Conservation (phyloP, 1,140 invertebrate species). For the Tetramorium simillimum region DNA sequence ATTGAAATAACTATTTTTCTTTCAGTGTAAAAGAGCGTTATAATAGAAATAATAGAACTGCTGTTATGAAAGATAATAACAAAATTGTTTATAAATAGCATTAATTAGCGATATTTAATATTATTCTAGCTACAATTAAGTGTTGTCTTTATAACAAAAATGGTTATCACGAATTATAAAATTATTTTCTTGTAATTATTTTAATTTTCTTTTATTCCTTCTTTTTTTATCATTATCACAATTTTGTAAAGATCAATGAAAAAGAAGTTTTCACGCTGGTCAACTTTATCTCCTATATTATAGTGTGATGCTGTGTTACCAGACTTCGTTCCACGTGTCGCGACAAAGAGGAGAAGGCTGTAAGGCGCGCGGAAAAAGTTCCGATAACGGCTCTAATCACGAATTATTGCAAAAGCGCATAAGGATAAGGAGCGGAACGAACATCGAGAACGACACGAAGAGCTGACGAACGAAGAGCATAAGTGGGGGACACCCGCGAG, state of each 20-base stretch:
- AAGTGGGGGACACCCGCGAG: constrained; percentile 60
- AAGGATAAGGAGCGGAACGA: constrained; percentile 28
- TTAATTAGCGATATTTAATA: not conserved
- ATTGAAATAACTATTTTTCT: too few species aligned
- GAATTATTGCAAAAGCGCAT: constrained; percentile 36
- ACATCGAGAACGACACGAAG: constrained; percentile 31
- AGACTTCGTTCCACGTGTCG: not conserved
- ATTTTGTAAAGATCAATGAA: not conserved
- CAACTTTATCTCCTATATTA: not conserved
- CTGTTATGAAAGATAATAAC: not conserved
- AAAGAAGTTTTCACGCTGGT: not conserved
- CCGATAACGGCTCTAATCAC: constrained; percentile 15
- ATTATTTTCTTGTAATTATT: not conserved
- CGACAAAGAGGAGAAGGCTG: not conserved
- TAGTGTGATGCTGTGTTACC: not conserved
- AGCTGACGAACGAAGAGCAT: constrained; percentile 42
- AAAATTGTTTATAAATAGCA: not conserved
- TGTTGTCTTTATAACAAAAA: not conserved
- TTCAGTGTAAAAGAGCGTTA: too few species aligned
- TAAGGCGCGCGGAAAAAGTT: constrained; percentile 10
- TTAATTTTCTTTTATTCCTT: not conserved
- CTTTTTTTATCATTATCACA: not conserved
- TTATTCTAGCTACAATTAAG: not conserved
- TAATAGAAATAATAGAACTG: too few species aligned
- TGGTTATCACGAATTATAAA: not conserved